Percentiles rank a stretch among this genome's conserved stretches.
Conservation (phyloP, 2,888 invertebrate genomes). For the Sphaerolaimus hirsutus region DNA sequence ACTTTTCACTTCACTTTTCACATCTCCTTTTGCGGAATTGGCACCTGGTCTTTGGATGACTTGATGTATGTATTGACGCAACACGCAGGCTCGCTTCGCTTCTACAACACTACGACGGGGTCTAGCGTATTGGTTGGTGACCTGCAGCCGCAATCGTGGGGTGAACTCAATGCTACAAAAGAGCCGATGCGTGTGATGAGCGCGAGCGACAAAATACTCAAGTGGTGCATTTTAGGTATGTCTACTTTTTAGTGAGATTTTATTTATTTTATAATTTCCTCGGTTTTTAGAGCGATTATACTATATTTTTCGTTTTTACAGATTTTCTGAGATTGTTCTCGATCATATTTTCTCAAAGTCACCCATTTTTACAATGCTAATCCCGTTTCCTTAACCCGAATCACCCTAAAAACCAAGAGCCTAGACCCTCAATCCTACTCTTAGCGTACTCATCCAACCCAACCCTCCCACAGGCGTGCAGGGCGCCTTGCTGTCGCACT, state of each 20-base stretch:
- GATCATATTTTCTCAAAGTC: no score
- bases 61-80: no score
- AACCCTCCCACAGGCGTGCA: constrained; percentile 23
- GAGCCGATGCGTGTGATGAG: constrained; percentile 27
- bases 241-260: background rate
- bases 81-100: background rate
- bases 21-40: no score
- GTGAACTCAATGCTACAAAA: constrained; percentile 26
- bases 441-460: no score
- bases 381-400: no score
- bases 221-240: constrained; percentile 28
- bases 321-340: no score
- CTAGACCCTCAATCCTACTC: no score
- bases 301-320: no score
- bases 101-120: background rate
- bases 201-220: constrained; percentile 28
- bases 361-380: no score
- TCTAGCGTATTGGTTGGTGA: background rate
- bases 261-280: background rate
- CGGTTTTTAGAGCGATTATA: background rate
- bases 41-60: no score
- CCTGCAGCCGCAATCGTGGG: constrained; percentile 26
- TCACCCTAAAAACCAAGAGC: no score
- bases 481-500: constrained; percentile 32
- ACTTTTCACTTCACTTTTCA: no score